A percentile compares a stretch with the other conserved stretches of the same genome.
phyloP scores from a whole-genome alignment of 2,888 invertebrate genomes.

The Aplocera efformata region DNA sequence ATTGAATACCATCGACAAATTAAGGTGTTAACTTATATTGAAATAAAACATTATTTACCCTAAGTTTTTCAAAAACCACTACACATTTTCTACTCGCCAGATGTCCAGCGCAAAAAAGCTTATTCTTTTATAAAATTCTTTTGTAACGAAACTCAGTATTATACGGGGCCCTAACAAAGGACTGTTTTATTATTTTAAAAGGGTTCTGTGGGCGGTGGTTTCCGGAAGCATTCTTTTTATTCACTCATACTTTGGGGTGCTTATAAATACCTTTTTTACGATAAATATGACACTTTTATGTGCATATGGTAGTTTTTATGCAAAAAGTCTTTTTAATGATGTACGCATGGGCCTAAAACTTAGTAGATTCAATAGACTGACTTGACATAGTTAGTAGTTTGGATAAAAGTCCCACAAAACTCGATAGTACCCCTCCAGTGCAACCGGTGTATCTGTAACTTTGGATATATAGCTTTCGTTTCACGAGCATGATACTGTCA shows the following conservation, averaged over 20 bases:
- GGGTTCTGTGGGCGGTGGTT: conserved; percentile 46
- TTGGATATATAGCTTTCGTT: too few species aligned
- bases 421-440: too few species aligned
- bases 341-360: too few species aligned
- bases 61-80: neutral
- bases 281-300: conserved; percentile 43
- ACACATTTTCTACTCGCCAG: conserved; percentile 24
- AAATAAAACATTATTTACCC: too few species aligned
- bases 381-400: too few species aligned
- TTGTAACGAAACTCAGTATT: conserved; percentile 33
- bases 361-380: too few species aligned
- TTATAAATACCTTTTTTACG: conserved; percentile 35
- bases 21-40: too few species aligned
- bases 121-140: conserved; percentile 28
- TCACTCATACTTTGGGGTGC: conserved; percentile 34
- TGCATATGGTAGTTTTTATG: conserved; percentile 27
- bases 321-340: neutral
- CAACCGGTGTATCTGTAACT: too few species aligned
- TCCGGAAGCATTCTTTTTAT: conserved; percentile 27
- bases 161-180: conserved; percentile 30
- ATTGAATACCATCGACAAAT: too few species aligned
- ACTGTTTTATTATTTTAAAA: conserved; percentile 51
- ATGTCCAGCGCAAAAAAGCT: conserved; percentile 28
- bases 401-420: too few species aligned
- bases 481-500: too few species aligned